Evolutionary conservation across 2,113 vertebrate species (phyloP).

Genomic region (Odontophorus gujanensis): DNA sequence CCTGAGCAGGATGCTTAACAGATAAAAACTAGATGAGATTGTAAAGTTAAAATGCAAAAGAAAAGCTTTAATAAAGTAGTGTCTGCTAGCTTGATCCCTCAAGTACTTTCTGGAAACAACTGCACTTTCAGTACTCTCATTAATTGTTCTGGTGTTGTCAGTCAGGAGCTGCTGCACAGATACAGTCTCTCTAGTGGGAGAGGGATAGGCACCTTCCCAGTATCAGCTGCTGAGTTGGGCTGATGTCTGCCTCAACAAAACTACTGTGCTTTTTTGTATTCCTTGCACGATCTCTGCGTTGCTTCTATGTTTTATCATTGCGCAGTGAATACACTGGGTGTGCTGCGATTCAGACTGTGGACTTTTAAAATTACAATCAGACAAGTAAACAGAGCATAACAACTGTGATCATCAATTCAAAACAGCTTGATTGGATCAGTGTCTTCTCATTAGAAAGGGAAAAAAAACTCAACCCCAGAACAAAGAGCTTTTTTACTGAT

Average conservation of each 20-base stretch:
- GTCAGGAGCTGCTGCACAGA: conserved; percentile 1
- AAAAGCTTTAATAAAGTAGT: not conserved
- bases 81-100: not conserved
- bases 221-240: not conserved
- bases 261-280: not conserved
- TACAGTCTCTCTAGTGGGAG: not conserved
- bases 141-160: not conserved
- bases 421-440: conserved; percentile 31
- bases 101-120: not conserved
- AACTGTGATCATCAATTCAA: conserved; percentile 24
- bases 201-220: not conserved
- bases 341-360: not conserved
- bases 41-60: not conserved
- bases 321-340: not conserved
- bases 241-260: not conserved
- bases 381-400: conserved; percentile 9
- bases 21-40: not conserved
- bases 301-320: not conserved
- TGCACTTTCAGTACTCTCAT: not conserved
- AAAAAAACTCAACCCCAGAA: not conserved
- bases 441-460: conserved; percentile 32
- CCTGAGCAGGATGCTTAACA: not conserved
- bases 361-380: not conserved
- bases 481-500: conserved; percentile 17
- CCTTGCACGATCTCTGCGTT: not conserved